These are phyloP conservation scores for Artibeus jamaicensis DNA, from an alignment of 2,797 vertebrate genomes.

Conservation along the genomic window DNA sequence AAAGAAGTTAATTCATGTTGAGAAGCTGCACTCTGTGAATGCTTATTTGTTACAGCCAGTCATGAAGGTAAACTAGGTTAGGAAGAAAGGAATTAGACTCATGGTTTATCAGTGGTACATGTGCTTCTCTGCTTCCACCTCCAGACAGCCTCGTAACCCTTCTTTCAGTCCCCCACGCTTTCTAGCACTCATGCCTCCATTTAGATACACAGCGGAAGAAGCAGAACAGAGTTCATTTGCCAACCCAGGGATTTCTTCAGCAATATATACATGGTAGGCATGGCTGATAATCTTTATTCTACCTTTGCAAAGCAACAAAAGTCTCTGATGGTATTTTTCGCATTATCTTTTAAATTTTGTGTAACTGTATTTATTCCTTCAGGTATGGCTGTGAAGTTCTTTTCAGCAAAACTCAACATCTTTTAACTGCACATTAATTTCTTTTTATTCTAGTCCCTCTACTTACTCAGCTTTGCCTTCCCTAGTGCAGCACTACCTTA, in stretches of 20 bases:
- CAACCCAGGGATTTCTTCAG: background rate
- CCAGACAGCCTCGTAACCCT: background rate
- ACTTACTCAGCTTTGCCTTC: background rate
- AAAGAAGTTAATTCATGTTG: slow-evolving; percentile 4
- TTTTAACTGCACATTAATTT: slow-evolving; percentile 37
- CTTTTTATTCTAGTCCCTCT: background rate
- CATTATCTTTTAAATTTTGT: slow-evolving; percentile 48
- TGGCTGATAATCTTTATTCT: background rate
- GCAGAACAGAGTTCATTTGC: background rate
- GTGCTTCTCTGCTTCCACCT: background rate
- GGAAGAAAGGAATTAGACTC: slow-evolving; percentile 28
- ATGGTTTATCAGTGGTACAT: background rate
- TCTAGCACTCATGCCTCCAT: background rate
- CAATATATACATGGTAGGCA: background rate
- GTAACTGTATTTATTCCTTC: slow-evolving; percentile 53
- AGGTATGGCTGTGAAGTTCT: slow-evolving; percentile 49
- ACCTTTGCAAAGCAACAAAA: slow-evolving; percentile 59
- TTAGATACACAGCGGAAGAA: background rate
- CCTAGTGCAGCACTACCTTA: background rate
- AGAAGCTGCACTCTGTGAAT: slow-evolving; percentile 30
- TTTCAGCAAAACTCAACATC: slow-evolving; percentile 41
- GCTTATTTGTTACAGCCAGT: slow-evolving; percentile 43
- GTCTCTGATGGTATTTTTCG: slow-evolving; percentile 44
- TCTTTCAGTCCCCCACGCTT: background rate
- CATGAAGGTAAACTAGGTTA: background rate